A percentile compares a stretch with the other conserved stretches of the same genome.
Evolutionary conservation across 2,113 vertebrate genomes (phyloP).

Genomic region (Narcine bancroftii): DNA sequence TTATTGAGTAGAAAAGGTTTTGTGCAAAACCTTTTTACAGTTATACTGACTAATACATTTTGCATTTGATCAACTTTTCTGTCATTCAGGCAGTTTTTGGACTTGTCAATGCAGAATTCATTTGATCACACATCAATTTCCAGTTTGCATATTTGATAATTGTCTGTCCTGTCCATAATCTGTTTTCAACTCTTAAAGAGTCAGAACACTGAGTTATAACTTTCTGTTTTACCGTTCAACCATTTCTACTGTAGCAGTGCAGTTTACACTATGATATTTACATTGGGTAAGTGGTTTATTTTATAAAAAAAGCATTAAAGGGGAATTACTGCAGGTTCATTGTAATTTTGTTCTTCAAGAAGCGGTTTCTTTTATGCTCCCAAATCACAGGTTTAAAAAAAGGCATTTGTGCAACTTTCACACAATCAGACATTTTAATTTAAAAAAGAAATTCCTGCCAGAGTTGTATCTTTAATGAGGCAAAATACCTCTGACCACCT

Average conservation of each 20-base stretch:
- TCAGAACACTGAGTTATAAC: not conserved
- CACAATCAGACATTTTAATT: not conserved
- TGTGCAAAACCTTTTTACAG: no score
- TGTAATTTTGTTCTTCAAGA: not conserved
- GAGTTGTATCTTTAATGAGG: not conserved
- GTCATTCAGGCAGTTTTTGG: not conserved
- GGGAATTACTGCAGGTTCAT: not conserved
- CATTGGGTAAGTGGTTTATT: not conserved
- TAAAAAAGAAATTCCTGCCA: not conserved
- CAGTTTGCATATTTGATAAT: not conserved
- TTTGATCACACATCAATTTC: not conserved
- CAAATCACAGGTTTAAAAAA: not conserved
- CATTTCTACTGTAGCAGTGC: not conserved
- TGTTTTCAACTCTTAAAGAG: not conserved
- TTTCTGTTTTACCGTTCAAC: not conserved
- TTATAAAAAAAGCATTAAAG: not conserved
- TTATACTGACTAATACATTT: not conserved
- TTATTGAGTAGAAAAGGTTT: no score
- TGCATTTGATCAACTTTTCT: not conserved
- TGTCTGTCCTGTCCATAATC: not conserved
- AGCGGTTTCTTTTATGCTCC: not conserved
- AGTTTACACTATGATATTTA: not conserved
- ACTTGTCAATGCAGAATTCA: not conserved
- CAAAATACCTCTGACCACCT: not conserved
- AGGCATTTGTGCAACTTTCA: not conserved